Percentiles rank a stretch among this genome's conserved stretches.
Evolutionary conservation across 2,888 invertebrate species (phyloP).

Genomic region (Xanthorhoe designata): DNA sequence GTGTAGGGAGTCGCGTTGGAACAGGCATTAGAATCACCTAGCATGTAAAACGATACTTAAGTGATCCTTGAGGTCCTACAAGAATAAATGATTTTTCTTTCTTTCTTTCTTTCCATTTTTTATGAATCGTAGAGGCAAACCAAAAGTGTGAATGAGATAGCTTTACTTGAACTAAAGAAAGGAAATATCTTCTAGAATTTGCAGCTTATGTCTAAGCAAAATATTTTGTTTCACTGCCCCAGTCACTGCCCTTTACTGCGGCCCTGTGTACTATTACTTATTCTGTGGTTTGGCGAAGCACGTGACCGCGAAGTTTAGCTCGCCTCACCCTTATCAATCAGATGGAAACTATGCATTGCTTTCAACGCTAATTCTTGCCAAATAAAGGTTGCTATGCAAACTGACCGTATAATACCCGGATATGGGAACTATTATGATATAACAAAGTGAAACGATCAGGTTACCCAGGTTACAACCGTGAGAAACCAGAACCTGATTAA

Average conservation of each 20-base stretch:
- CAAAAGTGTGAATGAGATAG: no score
- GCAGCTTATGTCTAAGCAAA: no score
- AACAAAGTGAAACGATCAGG: background rate
- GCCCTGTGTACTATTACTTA: slow-evolving; percentile 22
- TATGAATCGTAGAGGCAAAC: no score
- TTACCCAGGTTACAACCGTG: background rate
- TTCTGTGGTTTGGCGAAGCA: slow-evolving; percentile 27
- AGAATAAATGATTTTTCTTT: no score
- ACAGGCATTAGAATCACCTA: no score
- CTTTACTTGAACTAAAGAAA: no score
- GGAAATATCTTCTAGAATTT: no score
- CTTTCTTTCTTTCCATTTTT: no score
- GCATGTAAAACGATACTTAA: no score
- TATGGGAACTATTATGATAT: background rate
- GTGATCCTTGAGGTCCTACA: no score
- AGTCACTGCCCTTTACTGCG: slow-evolving; percentile 1
- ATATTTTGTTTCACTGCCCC: background rate
- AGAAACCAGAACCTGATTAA: background rate
- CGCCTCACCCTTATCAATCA: slow-evolving; percentile 69
- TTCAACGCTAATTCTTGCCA: slow-evolving; percentile 50
- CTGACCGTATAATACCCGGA: background rate
- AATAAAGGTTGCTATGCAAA: slow-evolving; percentile 20
- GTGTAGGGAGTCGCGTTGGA: no score
- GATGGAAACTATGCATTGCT: slow-evolving; percentile 62
- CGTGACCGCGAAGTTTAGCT: slow-evolving; percentile 49